phyloP scores from a whole-genome alignment of 2,888 invertebrate genomes.

The Antheraea yamamai region DNA sequence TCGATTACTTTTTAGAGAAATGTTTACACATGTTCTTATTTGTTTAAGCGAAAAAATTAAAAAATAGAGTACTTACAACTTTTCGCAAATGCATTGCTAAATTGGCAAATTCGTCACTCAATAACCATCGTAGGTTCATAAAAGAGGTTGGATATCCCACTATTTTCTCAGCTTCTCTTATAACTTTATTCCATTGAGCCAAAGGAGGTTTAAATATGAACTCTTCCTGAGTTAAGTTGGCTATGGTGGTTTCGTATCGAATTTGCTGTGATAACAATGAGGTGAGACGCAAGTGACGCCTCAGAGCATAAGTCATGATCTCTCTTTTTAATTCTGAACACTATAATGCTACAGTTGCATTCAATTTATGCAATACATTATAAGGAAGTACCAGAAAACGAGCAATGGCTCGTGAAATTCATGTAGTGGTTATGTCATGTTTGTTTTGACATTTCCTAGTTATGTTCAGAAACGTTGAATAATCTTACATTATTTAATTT shows the following conservation, averaged over 20 bases:
- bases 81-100: slow-evolving; percentile 79
- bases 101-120: slow-evolving; percentile 84
- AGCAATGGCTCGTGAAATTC: slow-evolving; percentile 31
- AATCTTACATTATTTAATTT: neutral
- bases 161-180: slow-evolving; percentile 77
- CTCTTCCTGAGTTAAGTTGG: slow-evolving; percentile 71
- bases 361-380: slow-evolving; percentile 35
- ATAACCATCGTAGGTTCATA: slow-evolving; percentile 83
- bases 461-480: slow-evolving; percentile 45
- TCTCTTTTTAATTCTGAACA: slow-evolving; percentile 1
- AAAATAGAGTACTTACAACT: slow-evolving; percentile 65
- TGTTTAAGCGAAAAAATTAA: neutral
- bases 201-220: slow-evolving; percentile 71
- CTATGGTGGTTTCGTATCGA: slow-evolving; percentile 67
- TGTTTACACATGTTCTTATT: neutral
- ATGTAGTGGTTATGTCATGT: slow-evolving; percentile 48
- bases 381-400: slow-evolving; percentile 34
- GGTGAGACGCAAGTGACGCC: slow-evolving; percentile 68
- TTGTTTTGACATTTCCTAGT: slow-evolving; percentile 52
- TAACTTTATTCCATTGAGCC: slow-evolving; percentile 68
- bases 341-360: slow-evolving; percentile 40
- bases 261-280: slow-evolving; percentile 61
- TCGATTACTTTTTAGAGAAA: neutral
- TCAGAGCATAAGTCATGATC: slow-evolving; percentile 68
- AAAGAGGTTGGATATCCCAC: slow-evolving; percentile 83